Percentiles rank a stretch among this genome's conserved stretches.
Evolutionary conservation across 2,797 vertebrate species (phyloP).

Genomic region (Chaunax sp.): DNA sequence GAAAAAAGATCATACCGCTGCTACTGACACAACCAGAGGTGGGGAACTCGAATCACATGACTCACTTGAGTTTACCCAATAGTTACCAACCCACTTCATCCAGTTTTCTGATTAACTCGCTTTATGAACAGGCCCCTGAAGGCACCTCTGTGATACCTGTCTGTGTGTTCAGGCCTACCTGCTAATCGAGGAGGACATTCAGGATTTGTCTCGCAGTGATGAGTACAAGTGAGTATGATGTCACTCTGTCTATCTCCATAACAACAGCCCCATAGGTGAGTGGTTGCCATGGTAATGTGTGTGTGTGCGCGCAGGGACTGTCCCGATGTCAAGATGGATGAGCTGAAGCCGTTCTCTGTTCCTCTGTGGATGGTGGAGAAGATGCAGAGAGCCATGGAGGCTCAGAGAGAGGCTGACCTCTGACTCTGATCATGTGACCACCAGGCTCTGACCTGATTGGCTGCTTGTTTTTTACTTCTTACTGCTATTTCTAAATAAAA

Average conservation of each 20-base stretch:
- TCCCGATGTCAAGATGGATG: slow-evolving; percentile 90
- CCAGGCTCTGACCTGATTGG: background rate
- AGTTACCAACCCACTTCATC: no score
- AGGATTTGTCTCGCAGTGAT: slow-evolving; percentile 89
- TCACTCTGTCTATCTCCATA: background rate
- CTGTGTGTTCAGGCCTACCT: slow-evolving; percentile 89
- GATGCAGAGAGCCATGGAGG: slow-evolving; percentile 94
- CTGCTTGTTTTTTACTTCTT: slow-evolving; percentile 7
- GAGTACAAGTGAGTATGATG: slow-evolving; percentile 90
- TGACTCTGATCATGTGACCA: slow-evolving; percentile 33
- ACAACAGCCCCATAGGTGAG: background rate
- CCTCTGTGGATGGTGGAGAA: slow-evolving; percentile 95
- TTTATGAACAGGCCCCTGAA: background rate
- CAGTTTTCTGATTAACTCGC: no score
- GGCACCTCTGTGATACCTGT: slow-evolving; percentile 4
- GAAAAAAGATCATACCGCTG: no score
- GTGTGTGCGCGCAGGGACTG: slow-evolving; percentile 82
- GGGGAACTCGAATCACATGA: no score
- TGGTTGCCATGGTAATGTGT: slow-evolving; percentile 1
- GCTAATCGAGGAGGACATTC: slow-evolving; percentile 95
- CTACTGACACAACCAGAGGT: no score
- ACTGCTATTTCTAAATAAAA: slow-evolving; percentile 9
- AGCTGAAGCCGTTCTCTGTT: slow-evolving; percentile 91
- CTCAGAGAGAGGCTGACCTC: slow-evolving; percentile 80
- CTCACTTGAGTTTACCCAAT: no score